A percentile compares a stretch with the other conserved stretches of the same genome.
Evolutionary conservation across 35 echinoderm and acorn worm species (phyloP).

Genomic region (Chiridota heheva): DNA sequence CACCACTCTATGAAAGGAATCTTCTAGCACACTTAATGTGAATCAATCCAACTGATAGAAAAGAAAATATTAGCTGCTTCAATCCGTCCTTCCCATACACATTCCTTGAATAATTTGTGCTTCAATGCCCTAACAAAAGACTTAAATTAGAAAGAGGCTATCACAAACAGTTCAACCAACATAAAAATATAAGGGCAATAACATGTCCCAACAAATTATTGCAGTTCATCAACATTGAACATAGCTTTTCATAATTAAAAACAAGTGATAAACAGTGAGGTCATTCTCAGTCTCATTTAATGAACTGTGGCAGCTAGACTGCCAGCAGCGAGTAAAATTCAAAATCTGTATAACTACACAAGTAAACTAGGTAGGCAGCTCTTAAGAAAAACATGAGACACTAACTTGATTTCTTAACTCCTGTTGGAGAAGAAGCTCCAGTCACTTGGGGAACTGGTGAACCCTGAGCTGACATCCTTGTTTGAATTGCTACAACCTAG

Average conservation of each 20-base stretch:
- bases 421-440: slow-evolving; percentile 31
- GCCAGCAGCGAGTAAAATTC: background rate
- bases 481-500: no score
- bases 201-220: background rate
- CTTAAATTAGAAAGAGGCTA: no score
- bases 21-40: no score
- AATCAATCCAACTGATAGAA: no score
- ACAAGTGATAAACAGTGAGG: background rate
- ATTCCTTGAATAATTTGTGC: no score
- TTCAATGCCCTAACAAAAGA: no score
- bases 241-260: background rate
- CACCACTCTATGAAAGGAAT: no score
- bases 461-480: slow-evolving; percentile 56
- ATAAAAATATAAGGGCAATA: no score
- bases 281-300: background rate
- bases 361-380: background rate
- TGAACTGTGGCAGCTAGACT: background rate
- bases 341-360: background rate
- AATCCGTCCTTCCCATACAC: no score
- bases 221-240: background rate
- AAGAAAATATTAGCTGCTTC: no score
- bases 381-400: background rate
- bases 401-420: slow-evolving; percentile 77
- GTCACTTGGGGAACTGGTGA: slow-evolving; percentile 48
- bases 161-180: no score